Base-by-base conservation (phyloP, 2,113 vertebrate genomes). In the Triplophysa dalaica region DNA sequence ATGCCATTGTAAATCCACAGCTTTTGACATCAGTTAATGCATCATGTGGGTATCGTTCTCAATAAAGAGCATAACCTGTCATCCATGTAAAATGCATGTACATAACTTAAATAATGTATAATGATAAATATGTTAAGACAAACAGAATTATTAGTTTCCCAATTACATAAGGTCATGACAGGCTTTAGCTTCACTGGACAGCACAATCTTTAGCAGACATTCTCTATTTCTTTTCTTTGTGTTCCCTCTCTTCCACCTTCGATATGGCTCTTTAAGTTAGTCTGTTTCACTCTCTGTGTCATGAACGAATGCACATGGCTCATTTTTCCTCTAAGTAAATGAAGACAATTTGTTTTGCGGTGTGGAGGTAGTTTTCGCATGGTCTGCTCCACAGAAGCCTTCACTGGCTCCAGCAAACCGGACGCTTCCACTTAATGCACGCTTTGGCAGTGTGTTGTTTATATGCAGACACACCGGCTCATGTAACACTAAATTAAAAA, bases 401-500 rank as follows among this genome's bases (percentile, higher is more conserved):
- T 72, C n/a, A 22, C 26, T 43, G n/a, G 50, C n/a, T 29, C 33
- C 50, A 45, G 45, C 24, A 63, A 65, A 41, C 1, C n/a, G 16
- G 65, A 69, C 10, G 65, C 60, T 45, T 50, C 67, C 67, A 63
- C 43, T 62, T 63, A 52, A 70, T 52, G 43, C 60, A 79, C 4
- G 14, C 26, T 70, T 70, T 79, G 77, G 77, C 77, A 48, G 77
- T 50, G 21, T 62, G 77, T 21, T 70, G 38, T 70, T 65, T 45
- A 62, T 14, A 58, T 70, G 26, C 45, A 75, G 33, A 65, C 24
- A 29, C 24, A 26, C 17, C 24, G 60, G 17, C 54, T 70, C 21
- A 48, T 79, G 54, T 67, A 16, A 63, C n/a, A 64, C 29, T 50
- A 64, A 69, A 48, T 64, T 26, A 63, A 62, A 73, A 56, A 74